Percentiles rank a stretch among this genome's conserved stretches.
Conservation (phyloP, 2,113 vertebrate genomes). For the Calidris pygmaea region DNA sequence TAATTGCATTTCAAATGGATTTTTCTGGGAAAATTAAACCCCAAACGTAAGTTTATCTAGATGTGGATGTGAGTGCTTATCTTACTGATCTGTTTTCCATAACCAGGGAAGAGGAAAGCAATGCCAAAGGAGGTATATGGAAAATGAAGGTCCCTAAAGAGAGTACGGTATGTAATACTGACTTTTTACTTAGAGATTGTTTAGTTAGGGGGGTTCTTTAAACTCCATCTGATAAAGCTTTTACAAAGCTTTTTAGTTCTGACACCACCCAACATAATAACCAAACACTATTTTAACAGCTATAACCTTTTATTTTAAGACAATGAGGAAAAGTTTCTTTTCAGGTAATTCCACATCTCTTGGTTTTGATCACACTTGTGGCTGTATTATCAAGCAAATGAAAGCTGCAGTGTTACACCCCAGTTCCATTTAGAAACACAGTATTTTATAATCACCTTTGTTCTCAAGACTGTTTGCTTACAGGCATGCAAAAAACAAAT, state of each 20-base stretch:
- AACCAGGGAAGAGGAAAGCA: conserved; percentile 95
- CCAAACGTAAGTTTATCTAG: neutral
- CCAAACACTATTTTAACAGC: neutral
- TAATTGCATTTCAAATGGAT: neutral
- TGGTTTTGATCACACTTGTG: neutral
- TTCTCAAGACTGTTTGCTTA: neutral
- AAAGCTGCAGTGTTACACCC: neutral
- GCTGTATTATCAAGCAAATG: neutral
- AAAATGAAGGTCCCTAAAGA: conserved; percentile 97
- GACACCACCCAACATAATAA: neutral
- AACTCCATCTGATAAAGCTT: neutral
- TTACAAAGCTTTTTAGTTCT: neutral
- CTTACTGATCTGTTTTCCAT: conserved; percentile 12
- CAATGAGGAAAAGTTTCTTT: neutral
- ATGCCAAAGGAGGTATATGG: conserved; percentile 93
- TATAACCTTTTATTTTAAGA: neutral
- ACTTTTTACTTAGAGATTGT: neutral
- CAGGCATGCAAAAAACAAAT: neutral
- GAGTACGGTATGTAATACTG: conserved; percentile 80
- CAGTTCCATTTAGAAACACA: neutral
- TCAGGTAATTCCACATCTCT: neutral
- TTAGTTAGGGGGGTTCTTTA: neutral
- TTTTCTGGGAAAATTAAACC: conserved; percentile 7
- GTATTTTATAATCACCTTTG: neutral
- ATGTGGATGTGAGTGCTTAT: neutral